phyloP scores from a whole-genome alignment of 2,113 vertebrate species.

The Neolamprologus fasciatus region DNA sequence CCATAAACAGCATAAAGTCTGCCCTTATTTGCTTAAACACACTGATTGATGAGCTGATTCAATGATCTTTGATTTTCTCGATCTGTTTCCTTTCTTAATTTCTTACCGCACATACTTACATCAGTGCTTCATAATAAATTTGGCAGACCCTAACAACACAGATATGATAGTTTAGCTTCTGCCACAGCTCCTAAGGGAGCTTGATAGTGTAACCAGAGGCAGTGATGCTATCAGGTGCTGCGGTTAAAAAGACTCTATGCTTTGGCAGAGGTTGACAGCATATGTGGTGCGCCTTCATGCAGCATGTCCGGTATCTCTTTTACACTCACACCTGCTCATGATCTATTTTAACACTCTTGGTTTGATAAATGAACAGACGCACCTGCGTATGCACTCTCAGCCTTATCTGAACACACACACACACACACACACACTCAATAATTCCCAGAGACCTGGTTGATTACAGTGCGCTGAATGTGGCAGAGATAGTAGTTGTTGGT shows the following conservation, averaged over 20 bases:
- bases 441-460: slow-evolving; percentile 38
- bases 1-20: neutral
- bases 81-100: neutral
- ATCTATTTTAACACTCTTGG: neutral
- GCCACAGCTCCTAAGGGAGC: neutral
- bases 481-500: slow-evolving; percentile 58
- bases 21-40: neutral
- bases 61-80: neutral
- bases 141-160: neutral
- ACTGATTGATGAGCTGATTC: neutral
- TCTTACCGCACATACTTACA: neutral
- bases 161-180: slow-evolving; percentile 15
- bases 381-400: neutral
- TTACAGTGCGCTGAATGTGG: slow-evolving; percentile 52
- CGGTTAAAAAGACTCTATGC: neutral
- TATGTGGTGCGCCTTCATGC: neutral
- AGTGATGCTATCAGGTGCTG: slow-evolving; percentile 23
- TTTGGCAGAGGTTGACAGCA: slow-evolving; percentile 35
- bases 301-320: neutral
- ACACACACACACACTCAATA: neutral
- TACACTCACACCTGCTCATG: slow-evolving; percentile 20
- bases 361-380: neutral
- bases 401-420: neutral
- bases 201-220: slow-evolving; percentile 25
- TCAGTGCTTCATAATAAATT: neutral